Percentiles rank a stretch among this genome's conserved stretches.
These are phyloP conservation scores for Lytechinus pictus DNA, from an alignment of 35 echinoderm and acorn worm species.

Conservation along the genomic window DNA sequence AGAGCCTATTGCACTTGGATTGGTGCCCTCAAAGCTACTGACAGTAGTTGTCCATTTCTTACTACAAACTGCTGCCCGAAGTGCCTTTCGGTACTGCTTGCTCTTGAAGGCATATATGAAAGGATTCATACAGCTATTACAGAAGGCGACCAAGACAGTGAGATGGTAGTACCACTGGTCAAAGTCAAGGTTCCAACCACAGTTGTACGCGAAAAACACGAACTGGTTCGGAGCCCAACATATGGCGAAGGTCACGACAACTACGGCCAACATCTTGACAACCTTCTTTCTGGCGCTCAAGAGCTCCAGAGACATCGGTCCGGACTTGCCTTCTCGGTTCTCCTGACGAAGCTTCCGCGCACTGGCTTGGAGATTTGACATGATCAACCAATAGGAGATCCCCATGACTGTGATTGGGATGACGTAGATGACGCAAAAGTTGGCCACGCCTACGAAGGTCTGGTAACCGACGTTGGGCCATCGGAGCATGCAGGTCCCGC, in stretches of 20 bases:
- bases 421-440: conserved; percentile 88
- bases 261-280: conserved; percentile 77
- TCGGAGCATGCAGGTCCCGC: conserved; percentile 56
- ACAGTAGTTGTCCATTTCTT: conserved; percentile 33
- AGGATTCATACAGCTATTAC: conserved; percentile 90
- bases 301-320: conserved; percentile 69
- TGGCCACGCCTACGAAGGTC: conserved; percentile 78
- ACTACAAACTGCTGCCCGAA: conserved; percentile 62
- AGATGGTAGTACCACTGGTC: conserved; percentile 80
- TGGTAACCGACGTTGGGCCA: conserved; percentile 76
- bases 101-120: conserved; percentile 97
- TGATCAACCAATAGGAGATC: conserved; percentile 78
- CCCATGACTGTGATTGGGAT: conserved; percentile 83
- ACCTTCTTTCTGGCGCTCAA: conserved; percentile 82
- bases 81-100: conserved; percentile 73
- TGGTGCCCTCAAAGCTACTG: conserved; percentile 30
- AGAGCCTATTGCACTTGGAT: background rate
- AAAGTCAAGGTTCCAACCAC: conserved; percentile 79
- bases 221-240: conserved; percentile 98
- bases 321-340: conserved; percentile 42
- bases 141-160: conserved; percentile 88
- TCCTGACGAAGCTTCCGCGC: conserved; percentile 58
- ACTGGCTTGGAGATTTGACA: conserved; percentile 70
- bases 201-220: conserved; percentile 88
- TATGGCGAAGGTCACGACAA: conserved; percentile 87